Conservation (phyloP, 2,888 invertebrate species). For the Andrena bicolor region DNA sequence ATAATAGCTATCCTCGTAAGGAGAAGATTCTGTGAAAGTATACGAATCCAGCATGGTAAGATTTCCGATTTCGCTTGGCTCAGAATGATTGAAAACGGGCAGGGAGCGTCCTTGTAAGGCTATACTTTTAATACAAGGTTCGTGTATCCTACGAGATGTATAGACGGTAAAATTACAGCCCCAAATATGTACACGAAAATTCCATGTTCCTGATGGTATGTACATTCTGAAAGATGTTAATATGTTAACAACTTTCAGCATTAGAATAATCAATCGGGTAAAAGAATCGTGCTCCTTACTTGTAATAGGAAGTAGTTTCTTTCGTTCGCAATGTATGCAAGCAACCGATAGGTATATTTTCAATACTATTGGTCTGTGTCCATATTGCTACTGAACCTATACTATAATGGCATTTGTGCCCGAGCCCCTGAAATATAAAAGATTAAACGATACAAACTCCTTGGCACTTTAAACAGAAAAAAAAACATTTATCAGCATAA, state of each 20-base stretch:
- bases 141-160: conserved; percentile 64
- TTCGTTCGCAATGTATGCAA: conserved; percentile 80
- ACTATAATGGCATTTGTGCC: conserved; percentile 85
- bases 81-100: conserved; percentile 81
- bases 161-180: conserved; percentile 82
- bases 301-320: conserved; percentile 85
- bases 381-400: conserved; percentile 86
- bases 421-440: conserved; percentile 82
- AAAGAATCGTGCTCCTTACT: conserved; percentile 77
- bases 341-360: conserved; percentile 83
- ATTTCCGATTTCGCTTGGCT: conserved; percentile 73
- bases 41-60: conserved; percentile 79
- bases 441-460: conserved; percentile 10
- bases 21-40: conserved; percentile 82
- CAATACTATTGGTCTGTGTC: conserved; percentile 83
- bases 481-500: conserved; percentile 4
- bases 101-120: conserved; percentile 82
- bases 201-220: conserved; percentile 85
- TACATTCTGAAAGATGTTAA: conserved; percentile 82
- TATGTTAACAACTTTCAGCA: conserved; percentile 15
- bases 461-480: conserved; percentile 21
- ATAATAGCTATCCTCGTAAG: conserved; percentile 85
- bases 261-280: not conserved
- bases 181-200: conserved; percentile 83
- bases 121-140: conserved; percentile 82